These are phyloP conservation scores for Macrobrachium rosenbergii DNA, from an alignment of 1,140 invertebrate genomes.

Conservation along the genomic window DNA sequence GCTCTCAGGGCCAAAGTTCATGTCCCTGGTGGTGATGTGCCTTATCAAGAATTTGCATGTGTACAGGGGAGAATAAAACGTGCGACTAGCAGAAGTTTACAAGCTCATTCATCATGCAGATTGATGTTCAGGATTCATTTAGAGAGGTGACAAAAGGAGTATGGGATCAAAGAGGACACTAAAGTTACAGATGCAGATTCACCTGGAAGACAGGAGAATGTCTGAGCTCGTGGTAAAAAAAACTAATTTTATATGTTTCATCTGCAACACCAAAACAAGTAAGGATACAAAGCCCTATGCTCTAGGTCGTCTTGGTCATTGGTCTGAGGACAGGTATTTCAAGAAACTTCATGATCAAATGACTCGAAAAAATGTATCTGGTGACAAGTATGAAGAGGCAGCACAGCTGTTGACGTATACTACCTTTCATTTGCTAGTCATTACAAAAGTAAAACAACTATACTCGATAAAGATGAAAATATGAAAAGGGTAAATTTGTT, in stretches of 20 bases:
- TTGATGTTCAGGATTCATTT: constrained; percentile 32
- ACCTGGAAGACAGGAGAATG: constrained; percentile 13
- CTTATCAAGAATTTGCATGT: too few relatives aligned
- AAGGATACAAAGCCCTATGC: constrained; percentile 9
- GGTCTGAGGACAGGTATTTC: constrained; percentile 20
- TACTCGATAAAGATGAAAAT: too few relatives aligned
- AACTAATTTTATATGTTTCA: constrained; percentile 35
- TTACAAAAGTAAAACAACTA: too few relatives aligned
- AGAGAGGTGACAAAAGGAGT: constrained; percentile 15
- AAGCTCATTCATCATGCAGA: constrained; percentile 9
- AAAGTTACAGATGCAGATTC: constrained; percentile 18
- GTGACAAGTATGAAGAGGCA: too few relatives aligned
- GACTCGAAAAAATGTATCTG: too few relatives aligned
- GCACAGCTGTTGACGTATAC: too few relatives aligned
- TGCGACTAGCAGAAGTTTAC: constrained; percentile 1
- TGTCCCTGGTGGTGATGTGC: constrained; percentile 14
- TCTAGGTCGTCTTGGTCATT: not conserved
- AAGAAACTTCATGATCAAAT: constrained; percentile 26
- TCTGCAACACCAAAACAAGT: constrained; percentile 24
- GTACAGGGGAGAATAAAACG: not conserved
- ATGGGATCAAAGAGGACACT: constrained; percentile 17
- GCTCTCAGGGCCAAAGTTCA: constrained; percentile 26
- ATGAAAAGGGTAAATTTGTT: too few relatives aligned
- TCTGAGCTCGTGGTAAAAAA: not conserved
- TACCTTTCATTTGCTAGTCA: too few relatives aligned